Evolutionary conservation across 2,113 vertebrate genomes (phyloP).

Genomic region (Microcebus lehilahytsara): DNA sequence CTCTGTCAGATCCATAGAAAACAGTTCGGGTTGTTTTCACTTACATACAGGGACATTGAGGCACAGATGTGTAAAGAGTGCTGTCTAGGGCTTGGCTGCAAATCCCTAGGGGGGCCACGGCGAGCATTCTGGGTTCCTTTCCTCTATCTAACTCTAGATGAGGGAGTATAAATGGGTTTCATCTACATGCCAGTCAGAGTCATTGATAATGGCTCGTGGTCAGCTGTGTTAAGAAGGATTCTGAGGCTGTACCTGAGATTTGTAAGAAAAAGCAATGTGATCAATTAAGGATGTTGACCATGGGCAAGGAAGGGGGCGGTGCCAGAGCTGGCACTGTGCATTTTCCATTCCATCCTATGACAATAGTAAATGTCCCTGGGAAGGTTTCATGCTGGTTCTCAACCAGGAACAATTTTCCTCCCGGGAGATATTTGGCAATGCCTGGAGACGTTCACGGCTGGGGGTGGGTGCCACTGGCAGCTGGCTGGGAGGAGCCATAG

Average conservation of each 20-base stretch:
- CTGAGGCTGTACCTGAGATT: not conserved
- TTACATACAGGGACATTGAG: not conserved
- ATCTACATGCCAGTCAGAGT: not conserved
- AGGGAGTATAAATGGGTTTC: not conserved
- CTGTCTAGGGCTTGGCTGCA: not conserved
- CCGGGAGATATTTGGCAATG: not conserved
- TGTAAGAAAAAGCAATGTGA: not conserved
- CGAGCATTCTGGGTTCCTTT: not conserved
- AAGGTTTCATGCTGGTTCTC: not conserved
- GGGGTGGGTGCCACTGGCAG: not conserved
- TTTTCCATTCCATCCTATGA: not conserved
- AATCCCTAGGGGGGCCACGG: not conserved
- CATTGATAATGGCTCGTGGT: not conserved
- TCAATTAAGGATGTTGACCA: fast-evolving
- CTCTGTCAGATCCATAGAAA: not conserved
- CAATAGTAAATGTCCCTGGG: not conserved
- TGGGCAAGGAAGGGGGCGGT: fast-evolving
- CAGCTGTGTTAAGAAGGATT: not conserved
- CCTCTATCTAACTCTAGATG: not conserved
- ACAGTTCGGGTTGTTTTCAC: not conserved
- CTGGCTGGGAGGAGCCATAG: not conserved
- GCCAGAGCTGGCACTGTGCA: fast-evolving
- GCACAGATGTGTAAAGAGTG: not conserved
- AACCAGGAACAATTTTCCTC: not conserved
- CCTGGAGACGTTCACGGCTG: not conserved